phyloP scores from a whole-genome alignment of 37 sponge, comb jelly and placozoan species.

The Bolinopsis microptera region DNA sequence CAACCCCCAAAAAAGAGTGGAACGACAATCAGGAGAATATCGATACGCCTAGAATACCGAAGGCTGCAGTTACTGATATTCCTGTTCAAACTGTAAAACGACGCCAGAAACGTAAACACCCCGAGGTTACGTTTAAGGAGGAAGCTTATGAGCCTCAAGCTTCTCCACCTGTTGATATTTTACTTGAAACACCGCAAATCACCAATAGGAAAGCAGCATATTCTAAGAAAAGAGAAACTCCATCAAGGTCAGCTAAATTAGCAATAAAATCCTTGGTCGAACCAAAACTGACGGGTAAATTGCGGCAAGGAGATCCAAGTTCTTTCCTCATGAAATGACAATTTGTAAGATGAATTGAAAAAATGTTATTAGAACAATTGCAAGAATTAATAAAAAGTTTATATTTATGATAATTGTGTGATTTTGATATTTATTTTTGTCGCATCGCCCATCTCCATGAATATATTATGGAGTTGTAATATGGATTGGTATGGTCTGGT shows the following conservation, averaged over 20 bases:
- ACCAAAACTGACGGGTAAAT: neutral
- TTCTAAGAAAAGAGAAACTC: neutral
- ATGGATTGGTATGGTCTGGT: too few species aligned
- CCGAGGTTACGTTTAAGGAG: neutral
- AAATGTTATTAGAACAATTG: too few species aligned
- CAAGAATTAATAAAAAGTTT: too few species aligned
- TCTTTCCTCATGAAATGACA: too few species aligned
- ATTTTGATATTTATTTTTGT: too few species aligned
- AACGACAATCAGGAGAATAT: neutral
- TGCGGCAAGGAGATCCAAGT: conserved; percentile 21
- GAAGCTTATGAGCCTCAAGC: neutral
- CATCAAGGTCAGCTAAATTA: neutral
- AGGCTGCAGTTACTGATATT: neutral
- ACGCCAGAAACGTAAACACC: neutral
- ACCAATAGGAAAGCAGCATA: neutral
- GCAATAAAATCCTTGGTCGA: neutral
- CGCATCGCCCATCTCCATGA: too few species aligned
- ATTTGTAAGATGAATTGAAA: too few species aligned
- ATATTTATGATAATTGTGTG: too few species aligned
- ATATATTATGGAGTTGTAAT: too few species aligned
- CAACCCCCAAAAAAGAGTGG: neutral
- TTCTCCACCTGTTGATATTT: neutral
- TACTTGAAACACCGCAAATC: conserved; percentile 9
- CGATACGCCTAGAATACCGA: neutral
- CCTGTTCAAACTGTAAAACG: neutral